Base-by-base conservation (phyloP, 2,113 vertebrate genomes). In the Entosphenus tridentatus region DNA sequence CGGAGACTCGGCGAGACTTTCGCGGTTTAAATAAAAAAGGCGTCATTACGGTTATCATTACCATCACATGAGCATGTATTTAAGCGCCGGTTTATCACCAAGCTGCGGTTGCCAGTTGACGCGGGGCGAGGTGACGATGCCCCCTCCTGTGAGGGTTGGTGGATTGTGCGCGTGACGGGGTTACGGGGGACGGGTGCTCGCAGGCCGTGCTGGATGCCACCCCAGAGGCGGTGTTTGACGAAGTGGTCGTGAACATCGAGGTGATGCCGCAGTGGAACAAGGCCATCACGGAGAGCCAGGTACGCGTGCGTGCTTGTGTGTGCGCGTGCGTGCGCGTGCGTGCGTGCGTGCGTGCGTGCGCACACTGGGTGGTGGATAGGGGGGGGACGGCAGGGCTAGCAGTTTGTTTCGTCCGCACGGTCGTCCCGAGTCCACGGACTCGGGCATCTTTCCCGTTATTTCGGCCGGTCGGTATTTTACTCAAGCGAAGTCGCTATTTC, bases 261-360 rank as follows among this genome's bases (percentile, higher is more conserved):
- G 8, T 1, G 62, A 16, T 21, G 8, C 21, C 62, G 21, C 10
- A 16, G 10, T 65, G 62, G 62, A 65, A 65, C 62, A 65, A 65
- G 21, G 21, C 62, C n/a, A 21, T 65, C 81, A 75, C 75, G 16
- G 68, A 55, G 0, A 14, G 70, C 4, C n/a, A 67, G 56, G 68
- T 69, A 14, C n/a, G 39, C 10, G 13, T 11, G 68, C 13, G 11
- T 11, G 62, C 9, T 6, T 65, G 59, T 2, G 8, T 9, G 59
- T n/a, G n/a, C 9, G 9, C 59, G 6, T 65, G 59, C 59, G n/a
- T 65, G n/a, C n/a, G n/a, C n/a, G 21, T 21, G 21, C 21, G 21
- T 21, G 21, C 21, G 62, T 4, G 17, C 55, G 21, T 21, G 21
- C 21, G 21, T 21, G 21, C 21, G 62, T 4, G 17, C 55, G 18